Percentiles rank a stretch among this genome's conserved stretches.
phyloP scores from a whole-genome alignment of 1,140 invertebrate species.

The Pseudobourletiella spinata region DNA sequence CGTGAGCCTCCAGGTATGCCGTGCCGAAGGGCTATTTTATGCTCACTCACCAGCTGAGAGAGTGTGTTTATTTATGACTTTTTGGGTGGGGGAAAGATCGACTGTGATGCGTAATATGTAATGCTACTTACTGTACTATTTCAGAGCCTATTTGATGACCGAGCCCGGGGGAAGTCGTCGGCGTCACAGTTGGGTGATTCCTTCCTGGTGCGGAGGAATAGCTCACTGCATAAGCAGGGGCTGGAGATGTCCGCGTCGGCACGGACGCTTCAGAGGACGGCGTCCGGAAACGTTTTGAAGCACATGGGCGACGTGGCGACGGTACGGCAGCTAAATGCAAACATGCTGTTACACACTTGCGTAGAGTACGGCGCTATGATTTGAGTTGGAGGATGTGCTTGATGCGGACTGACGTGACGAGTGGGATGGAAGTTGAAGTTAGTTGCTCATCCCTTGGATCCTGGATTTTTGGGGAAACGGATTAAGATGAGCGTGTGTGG shows the following conservation, averaged over 20 bases:
- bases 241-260: constrained; percentile 9
- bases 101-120: no score
- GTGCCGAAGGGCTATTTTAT: neutral
- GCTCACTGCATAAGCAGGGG: constrained; percentile 12
- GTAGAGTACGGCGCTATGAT: no score
- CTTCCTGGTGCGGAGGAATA: constrained; percentile 26
- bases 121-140: neutral
- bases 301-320: neutral
- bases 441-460: no score
- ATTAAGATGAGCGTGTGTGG: no score
- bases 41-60: no score
- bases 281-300: constrained; percentile 30
- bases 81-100: no score
- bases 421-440: no score
- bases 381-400: no score
- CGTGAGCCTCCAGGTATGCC: constrained; percentile 29
- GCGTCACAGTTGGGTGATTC: constrained; percentile 6
- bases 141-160: constrained; percentile 32
- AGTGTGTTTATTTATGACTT: no score
- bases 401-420: no score
- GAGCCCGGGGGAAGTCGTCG: constrained; percentile 13
- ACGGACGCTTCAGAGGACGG: constrained; percentile 20
- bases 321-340: neutral
- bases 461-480: no score
- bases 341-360: no score